Percentiles rank a stretch among this genome's conserved stretches.
Evolutionary conservation across 2,888 invertebrate genomes (phyloP).

Genomic region (Siphonodentalium dalli): DNA sequence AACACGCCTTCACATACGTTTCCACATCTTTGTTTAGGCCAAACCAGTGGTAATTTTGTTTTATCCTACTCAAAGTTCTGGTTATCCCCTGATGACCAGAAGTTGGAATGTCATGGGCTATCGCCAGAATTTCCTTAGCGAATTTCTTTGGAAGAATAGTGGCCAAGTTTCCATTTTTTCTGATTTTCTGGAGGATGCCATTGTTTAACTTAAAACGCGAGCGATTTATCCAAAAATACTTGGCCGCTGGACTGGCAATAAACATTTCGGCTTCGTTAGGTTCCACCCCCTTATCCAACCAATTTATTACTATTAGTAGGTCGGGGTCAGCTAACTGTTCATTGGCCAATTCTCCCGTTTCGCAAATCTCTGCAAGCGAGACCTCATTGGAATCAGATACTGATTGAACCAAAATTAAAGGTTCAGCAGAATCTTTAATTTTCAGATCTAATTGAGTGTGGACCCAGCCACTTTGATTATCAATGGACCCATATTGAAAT

Average conservation of each 20-base stretch:
- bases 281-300: neutral
- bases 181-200: too few species aligned
- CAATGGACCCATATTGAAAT: too few species aligned
- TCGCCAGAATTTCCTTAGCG: neutral
- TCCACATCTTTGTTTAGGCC: too few species aligned
- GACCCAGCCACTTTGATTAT: too few species aligned
- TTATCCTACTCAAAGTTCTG: neutral
- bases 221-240: constrained; percentile 4
- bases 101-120: constrained; percentile 2
- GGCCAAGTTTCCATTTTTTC: neutral
- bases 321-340: too few species aligned
- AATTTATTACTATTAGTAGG: constrained; percentile 1
- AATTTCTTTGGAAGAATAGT: neutral
- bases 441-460: too few species aligned
- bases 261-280: constrained; percentile 5
- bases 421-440: too few species aligned
- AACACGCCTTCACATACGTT: neutral
- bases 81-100: constrained; percentile 11
- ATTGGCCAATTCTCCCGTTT: too few species aligned
- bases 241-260: neutral
- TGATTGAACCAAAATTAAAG: too few species aligned
- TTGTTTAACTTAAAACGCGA: neutral
- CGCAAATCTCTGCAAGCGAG: too few species aligned
- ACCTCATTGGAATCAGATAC: too few species aligned
- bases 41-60: constrained; percentile 3